Base-by-base conservation (phyloP, 2,113 vertebrate genomes). In the Oncorhynchus kisutch region DNA sequence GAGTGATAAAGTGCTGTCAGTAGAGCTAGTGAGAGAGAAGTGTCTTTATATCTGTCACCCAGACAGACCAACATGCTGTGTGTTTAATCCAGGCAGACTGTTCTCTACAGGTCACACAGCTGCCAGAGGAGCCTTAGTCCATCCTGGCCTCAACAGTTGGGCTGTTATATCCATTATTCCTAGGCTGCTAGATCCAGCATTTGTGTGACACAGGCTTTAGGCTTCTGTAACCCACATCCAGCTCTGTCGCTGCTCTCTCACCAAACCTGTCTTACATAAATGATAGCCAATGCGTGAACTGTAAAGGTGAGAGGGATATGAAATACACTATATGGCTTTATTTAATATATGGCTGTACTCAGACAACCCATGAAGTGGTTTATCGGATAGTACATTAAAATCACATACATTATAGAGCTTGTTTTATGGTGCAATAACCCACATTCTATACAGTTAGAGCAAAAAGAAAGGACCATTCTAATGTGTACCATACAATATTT, bases 1-100 rank as follows among this genome's bases (percentile, higher is more conserved):
- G 74, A 49, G 78, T 60, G 67, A 64, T 54, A 45, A 78, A 85
- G 83, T 74, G 76, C 67, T 69, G 72, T 75, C 7, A 76, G 85
- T 80, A 77, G 22, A 20, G 29, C 34, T 1, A 3, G 8, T 7
- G 12, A 31, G 9, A 45, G 39, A 68, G 34, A 25, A 78, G 39
- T 3, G 71, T 66, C 48, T 80, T 49, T 3, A 22, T 74, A 64
- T 75, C 9, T 45, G 39, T 45, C 73, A 72, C 75, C 16, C 76
- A 77, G 49, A 72, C 72, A 77, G 49, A 70, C 72, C 67, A 14
- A 75, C 14, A 20, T 31, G 24, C 69, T 51, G 48, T 59, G 39
- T 45, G 34, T 78, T 78, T 74, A 13, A 20, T 29, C 34, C 18
- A n/a, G 8, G 12, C n/a, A 62, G 59, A 20, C 59, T 16, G 51